Percentiles rank a stretch among this genome's conserved stretches.
Evolutionary conservation across 2,797 vertebrate genomes (phyloP).

Genomic region (Xiphophorus birchmanni): DNA sequence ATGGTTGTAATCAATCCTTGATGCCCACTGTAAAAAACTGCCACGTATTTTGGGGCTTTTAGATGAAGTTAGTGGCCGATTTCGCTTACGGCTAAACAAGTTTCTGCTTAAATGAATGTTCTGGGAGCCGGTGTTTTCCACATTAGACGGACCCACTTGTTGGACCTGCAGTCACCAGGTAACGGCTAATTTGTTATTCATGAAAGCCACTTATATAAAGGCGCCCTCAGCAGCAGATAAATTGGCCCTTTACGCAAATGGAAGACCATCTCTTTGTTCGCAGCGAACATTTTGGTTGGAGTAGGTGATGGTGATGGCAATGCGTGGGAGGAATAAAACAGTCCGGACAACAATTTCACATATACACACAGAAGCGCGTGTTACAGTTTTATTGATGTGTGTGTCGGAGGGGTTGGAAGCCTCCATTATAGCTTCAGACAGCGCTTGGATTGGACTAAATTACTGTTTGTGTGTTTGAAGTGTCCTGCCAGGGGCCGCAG

Average conservation of each 20-base stretch:
- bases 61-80: no score
- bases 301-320: conserved; percentile 28
- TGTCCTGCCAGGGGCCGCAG: conserved; percentile 5
- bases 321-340: conserved; percentile 39
- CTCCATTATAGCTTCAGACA: conserved; percentile 59
- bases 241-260: conserved; percentile 76
- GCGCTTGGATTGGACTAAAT: conserved; percentile 63
- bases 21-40: no score
- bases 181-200: conserved; percentile 69
- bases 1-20: no score
- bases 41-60: no score
- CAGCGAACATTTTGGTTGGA: conserved; percentile 39
- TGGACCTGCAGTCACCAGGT: conserved; percentile 63
- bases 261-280: conserved; percentile 67
- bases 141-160: conserved; percentile 40
- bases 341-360: conserved; percentile 48
- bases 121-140: conserved; percentile 22
- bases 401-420: conserved; percentile 50
- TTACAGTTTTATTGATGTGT: conserved; percentile 46
- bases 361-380: conserved; percentile 27
- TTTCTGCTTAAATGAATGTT: conserved; percentile 38
- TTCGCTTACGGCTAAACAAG: neutral
- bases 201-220: conserved; percentile 63
- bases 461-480: conserved; percentile 48
- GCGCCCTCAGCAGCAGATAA: conserved; percentile 57